Conservation (phyloP, 2,113 vertebrate genomes). For the Istiophorus platypterus region DNA sequence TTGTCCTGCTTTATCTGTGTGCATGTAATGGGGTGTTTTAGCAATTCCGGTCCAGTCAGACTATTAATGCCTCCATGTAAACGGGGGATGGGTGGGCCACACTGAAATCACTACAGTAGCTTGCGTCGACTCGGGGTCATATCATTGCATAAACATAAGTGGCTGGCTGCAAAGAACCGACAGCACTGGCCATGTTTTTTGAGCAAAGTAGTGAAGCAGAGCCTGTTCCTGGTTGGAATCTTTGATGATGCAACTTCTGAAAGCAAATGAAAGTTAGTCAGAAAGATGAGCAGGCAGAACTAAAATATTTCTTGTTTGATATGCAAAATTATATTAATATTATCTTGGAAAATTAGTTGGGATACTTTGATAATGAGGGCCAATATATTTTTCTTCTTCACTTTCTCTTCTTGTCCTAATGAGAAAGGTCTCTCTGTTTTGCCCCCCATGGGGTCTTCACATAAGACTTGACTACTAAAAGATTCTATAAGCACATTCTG, state of each 20-base stretch:
- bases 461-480: slow-evolving; percentile 19
- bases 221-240: neutral
- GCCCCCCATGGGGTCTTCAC: slow-evolving; percentile 23
- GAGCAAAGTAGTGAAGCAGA: slow-evolving; percentile 19
- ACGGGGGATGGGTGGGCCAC: slow-evolving; percentile 30
- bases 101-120: slow-evolving; percentile 14
- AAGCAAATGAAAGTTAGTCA: slow-evolving; percentile 41
- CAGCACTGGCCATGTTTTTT: slow-evolving; percentile 36
- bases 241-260: slow-evolving; percentile 46
- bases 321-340: slow-evolving; percentile 5
- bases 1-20: slow-evolving; percentile 26
- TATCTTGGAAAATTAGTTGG: slow-evolving; percentile 10
- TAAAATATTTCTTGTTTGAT: slow-evolving; percentile 24
- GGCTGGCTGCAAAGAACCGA: slow-evolving; percentile 19
- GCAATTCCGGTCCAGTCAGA: slow-evolving; percentile 26
- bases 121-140: slow-evolving; percentile 20
- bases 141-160: slow-evolving; percentile 50
- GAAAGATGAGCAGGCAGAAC: slow-evolving; percentile 18
- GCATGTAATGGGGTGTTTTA: slow-evolving; percentile 27
- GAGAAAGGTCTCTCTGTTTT: slow-evolving; percentile 4
- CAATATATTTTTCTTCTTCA: neutral
- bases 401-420: neutral
- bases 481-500: slow-evolving; percentile 27
- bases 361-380: slow-evolving; percentile 23
- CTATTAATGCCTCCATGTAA: slow-evolving; percentile 12